Evolutionary conservation across 2,888 invertebrate genomes (phyloP).

Genomic region (Tetranychus piercei): DNA sequence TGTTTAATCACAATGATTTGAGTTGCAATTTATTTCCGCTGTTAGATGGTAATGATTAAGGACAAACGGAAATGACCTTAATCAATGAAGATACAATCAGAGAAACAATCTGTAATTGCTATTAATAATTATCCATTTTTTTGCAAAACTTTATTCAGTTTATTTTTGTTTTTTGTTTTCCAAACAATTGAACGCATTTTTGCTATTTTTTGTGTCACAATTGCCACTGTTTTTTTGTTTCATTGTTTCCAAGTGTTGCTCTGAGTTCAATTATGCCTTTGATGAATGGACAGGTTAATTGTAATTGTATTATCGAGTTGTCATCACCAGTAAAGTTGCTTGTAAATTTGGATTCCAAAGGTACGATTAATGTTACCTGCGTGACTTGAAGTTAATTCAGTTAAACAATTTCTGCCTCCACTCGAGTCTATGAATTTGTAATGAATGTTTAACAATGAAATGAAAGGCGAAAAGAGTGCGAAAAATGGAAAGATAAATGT

Average conservation of each 20-base stretch:
- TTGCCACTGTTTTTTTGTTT: too few relatives aligned
- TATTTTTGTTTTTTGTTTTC: too few relatives aligned
- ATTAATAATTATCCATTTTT: too few relatives aligned
- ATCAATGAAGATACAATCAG: neutral
- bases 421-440: too few relatives aligned
- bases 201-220: neutral
- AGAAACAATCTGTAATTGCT: too few relatives aligned
- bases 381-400: neutral
- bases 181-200: neutral
- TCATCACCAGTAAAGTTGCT: neutral
- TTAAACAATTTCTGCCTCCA: neutral
- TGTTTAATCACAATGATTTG: too few relatives aligned
- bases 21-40: neutral
- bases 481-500: constrained; percentile 2
- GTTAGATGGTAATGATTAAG: neutral
- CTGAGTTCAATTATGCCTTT: neutral
- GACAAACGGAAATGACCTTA: neutral
- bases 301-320: neutral
- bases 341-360: neutral
- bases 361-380: neutral
- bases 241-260: neutral
- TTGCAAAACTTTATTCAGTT: too few relatives aligned
- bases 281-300: neutral
- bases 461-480: neutral
- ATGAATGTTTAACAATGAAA: too few relatives aligned